Percentiles rank a stretch among this genome's conserved stretches.
Evolutionary conservation across 2,888 invertebrate species (phyloP).

Genomic region (Eupsilia transversa): DNA sequence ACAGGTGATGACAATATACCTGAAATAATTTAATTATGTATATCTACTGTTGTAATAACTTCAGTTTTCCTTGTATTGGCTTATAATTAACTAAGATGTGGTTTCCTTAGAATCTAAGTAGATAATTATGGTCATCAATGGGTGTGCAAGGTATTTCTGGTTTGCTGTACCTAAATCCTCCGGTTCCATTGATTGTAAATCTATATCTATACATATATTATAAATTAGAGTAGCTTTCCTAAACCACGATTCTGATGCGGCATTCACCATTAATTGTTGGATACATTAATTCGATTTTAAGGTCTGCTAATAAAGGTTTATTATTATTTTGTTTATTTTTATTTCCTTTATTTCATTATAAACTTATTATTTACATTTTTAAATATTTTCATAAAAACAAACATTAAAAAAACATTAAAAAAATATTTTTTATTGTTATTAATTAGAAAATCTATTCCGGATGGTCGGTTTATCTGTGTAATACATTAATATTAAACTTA

Average conservation of each 20-base stretch:
- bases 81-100: slow-evolving; percentile 23
- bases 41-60: slow-evolving; percentile 18
- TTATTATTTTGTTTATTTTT: too few relatives aligned
- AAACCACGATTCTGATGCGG: not conserved
- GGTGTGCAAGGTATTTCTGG: not conserved
- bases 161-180: not conserved
- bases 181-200: not conserved
- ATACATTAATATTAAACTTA: too few relatives aligned
- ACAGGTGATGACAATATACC: slow-evolving; percentile 36
- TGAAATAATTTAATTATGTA: slow-evolving; percentile 11
- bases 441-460: too few relatives aligned
- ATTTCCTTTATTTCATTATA: too few relatives aligned
- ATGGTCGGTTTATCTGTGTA: too few relatives aligned
- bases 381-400: too few relatives aligned
- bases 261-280: not conserved
- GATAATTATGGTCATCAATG: slow-evolving; percentile 12
- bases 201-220: not conserved
- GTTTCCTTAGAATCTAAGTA: not conserved
- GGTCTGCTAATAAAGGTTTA: too few relatives aligned
- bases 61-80: slow-evolving; percentile 49
- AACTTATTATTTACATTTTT: too few relatives aligned
- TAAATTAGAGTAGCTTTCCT: not conserved
- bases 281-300: too few relatives aligned
- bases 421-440: too few relatives aligned
- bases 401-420: too few relatives aligned